A percentile compares a stretch with the other conserved stretches of the same genome.
Conservation (phyloP, 2,797 vertebrate genomes). For the Echiichthys vipera region DNA sequence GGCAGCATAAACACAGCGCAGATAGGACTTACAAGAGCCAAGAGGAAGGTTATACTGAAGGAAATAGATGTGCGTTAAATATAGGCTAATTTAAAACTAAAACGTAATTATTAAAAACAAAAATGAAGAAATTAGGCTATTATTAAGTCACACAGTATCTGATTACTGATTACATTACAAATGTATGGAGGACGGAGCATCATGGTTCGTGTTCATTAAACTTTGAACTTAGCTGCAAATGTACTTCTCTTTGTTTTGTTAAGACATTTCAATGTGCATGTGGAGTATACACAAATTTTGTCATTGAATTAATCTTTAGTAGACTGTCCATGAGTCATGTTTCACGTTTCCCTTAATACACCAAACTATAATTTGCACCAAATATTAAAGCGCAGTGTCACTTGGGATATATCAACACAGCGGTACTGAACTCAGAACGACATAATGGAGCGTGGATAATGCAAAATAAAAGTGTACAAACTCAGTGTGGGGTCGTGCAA, state of each 20-base stretch:
- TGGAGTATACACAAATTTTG: background rate
- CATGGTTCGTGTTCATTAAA: background rate
- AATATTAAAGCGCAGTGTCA: background rate
- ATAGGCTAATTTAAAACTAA: background rate
- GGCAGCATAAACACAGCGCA: background rate
- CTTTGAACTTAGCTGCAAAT: background rate
- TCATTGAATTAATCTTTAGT: background rate
- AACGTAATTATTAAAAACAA: background rate
- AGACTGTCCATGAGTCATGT: background rate
- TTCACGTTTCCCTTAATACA: background rate
- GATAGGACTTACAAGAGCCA: background rate
- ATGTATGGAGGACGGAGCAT: background rate
- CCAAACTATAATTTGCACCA: background rate
- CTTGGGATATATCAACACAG: background rate
- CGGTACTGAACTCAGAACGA: background rate
- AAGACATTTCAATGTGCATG: background rate
- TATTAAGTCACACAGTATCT: background rate
- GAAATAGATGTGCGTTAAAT: background rate
- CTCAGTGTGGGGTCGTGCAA: constrained; percentile 27
- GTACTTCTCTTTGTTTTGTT: background rate
- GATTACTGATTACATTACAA: background rate
- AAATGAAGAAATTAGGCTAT: background rate
- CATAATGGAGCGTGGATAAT: constrained; percentile 40
- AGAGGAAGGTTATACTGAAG: background rate
- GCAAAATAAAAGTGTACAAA: constrained; percentile 46